These are phyloP conservation scores for Sternotherus odoratus DNA, from an alignment of 2,797 vertebrate genomes.

Conservation along the genomic window DNA sequence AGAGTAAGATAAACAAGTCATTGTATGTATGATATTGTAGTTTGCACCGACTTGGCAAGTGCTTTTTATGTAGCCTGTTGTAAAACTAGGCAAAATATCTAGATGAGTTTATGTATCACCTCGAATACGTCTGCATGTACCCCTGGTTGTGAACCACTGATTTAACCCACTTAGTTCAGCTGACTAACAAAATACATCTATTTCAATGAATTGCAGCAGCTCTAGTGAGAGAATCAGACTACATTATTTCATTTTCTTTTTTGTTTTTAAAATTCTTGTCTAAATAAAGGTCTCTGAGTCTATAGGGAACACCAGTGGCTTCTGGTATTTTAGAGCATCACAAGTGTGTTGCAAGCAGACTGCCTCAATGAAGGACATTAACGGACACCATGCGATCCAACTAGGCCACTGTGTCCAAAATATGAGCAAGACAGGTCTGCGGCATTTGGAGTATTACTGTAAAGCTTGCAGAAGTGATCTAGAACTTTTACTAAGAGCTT, in stretches of 20 bases:
- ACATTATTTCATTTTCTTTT: not conserved
- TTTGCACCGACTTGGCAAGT: too few relatives aligned
- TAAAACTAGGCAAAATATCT: too few relatives aligned
- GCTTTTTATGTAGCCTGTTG: too few relatives aligned
- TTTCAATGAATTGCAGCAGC: not conserved
- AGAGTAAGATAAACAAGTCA: too few relatives aligned
- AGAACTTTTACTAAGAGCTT: not conserved
- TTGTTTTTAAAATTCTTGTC: not conserved
- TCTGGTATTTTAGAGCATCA: not conserved
- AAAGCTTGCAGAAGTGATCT: not conserved
- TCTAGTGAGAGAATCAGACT: not conserved
- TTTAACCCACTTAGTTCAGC: not conserved
- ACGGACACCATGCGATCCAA: not conserved
- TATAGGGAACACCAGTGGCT: not conserved
- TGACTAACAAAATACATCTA: not conserved
- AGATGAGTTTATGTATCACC: too few relatives aligned
- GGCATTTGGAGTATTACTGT: not conserved
- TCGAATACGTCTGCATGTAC: too few relatives aligned
- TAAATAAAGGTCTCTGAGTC: not conserved
- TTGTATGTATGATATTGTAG: too few relatives aligned
- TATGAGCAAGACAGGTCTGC: not conserved
- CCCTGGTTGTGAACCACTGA: too few relatives aligned
- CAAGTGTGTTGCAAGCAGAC: not conserved
- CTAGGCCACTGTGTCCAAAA: slow-evolving; percentile 1
- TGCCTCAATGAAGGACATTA: not conserved